Conservation (phyloP, 2,888 invertebrate genomes). For the Polyommatus icarus region DNA sequence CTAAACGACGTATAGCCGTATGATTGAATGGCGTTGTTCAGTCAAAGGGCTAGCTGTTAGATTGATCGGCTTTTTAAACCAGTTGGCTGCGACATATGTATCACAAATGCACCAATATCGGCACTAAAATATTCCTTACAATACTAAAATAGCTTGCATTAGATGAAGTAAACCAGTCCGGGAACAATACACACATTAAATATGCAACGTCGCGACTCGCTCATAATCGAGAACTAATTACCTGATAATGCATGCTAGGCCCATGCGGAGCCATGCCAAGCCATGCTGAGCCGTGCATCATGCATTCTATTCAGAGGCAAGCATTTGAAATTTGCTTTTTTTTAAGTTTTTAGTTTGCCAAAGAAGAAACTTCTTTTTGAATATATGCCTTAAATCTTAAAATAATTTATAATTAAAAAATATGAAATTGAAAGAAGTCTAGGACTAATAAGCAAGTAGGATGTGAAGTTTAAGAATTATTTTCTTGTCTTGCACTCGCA, state of each 20-base stretch:
- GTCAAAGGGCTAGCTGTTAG: too few relatives aligned
- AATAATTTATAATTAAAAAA: too few relatives aligned
- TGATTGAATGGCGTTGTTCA: too few relatives aligned
- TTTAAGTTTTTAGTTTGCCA: not conserved
- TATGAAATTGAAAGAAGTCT: too few relatives aligned
- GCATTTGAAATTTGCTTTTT: not conserved
- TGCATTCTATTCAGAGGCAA: not conserved
- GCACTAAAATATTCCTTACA: constrained; percentile 10
- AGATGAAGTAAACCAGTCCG: constrained; percentile 18
- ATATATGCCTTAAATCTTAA: too few relatives aligned
- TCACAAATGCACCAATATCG: constrained; percentile 1
- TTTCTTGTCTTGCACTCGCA: too few relatives aligned
- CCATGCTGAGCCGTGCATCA: constrained; percentile 29
- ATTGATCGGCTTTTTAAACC: too few relatives aligned
- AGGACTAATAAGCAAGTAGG: too few relatives aligned
- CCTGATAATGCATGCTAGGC: constrained; percentile 47
- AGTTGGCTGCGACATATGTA: too few relatives aligned
- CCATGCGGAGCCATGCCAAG: constrained; percentile 37
- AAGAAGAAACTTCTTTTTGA: not conserved
- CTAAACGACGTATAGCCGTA: too few relatives aligned
- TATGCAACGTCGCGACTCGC: constrained; percentile 55
- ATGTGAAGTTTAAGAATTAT: too few relatives aligned
- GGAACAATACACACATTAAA: constrained; percentile 53
- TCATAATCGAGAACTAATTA: constrained; percentile 57
- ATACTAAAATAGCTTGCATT: constrained; percentile 24